phyloP scores from a whole-genome alignment of 2,113 vertebrate genomes.

The Neodon shergylaensis region DNA sequence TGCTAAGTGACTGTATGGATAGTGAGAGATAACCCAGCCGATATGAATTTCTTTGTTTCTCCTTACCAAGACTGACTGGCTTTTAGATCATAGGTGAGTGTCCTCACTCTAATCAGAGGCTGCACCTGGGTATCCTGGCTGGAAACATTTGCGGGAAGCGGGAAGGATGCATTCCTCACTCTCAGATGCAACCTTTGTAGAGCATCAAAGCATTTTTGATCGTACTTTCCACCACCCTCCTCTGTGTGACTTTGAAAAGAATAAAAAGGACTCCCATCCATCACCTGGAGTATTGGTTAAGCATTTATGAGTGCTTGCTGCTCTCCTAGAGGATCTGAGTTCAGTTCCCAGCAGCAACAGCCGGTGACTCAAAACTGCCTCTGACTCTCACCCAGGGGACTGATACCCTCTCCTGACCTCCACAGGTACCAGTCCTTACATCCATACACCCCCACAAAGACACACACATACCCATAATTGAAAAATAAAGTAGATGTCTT shows the following conservation, averaged over 20 bases:
- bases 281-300: neutral
- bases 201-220: neutral
- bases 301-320: neutral
- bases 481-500: neutral
- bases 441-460: neutral
- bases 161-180: neutral
- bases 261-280: neutral
- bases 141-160: neutral
- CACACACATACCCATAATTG: no score
- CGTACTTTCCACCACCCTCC: neutral
- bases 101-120: neutral
- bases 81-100: neutral
- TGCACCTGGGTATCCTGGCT: neutral
- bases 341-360: neutral
- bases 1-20: fast-evolving
- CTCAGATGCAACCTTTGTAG: neutral
- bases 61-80: neutral
- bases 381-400: no score
- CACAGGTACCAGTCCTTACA: neutral
- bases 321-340: neutral
- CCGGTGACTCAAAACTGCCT: no score
- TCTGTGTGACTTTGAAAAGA: neutral
- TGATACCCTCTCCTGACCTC: neutral
- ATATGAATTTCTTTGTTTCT: neutral
- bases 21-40: neutral